These are phyloP conservation scores for Knipowitschia caucasica DNA, from an alignment of 2,797 vertebrate genomes.

Conservation along the genomic window DNA sequence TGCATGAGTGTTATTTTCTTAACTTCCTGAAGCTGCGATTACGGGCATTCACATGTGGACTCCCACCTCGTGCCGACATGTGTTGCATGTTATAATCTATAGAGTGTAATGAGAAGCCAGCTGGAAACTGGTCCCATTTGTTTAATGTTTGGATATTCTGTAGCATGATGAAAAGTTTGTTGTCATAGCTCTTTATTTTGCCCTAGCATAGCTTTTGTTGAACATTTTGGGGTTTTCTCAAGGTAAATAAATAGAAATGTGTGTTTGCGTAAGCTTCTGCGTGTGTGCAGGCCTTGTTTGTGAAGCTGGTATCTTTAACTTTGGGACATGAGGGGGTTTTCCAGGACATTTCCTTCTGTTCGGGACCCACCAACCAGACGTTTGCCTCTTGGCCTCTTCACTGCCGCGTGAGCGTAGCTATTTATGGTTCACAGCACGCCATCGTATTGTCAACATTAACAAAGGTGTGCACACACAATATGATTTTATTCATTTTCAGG, in stretches of 20 bases:
- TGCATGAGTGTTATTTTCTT: neutral
- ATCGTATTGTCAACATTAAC: no score
- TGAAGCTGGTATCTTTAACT: conserved; percentile 26
- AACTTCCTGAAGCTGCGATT: conserved; percentile 8
- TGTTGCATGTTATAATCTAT: conserved; percentile 19
- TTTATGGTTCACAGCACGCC: no score
- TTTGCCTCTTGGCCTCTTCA: conserved; percentile 47
- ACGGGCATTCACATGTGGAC: conserved; percentile 2
- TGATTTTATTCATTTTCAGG: no score
- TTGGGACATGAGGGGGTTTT: conserved; percentile 50
- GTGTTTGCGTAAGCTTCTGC: conserved; percentile 57
- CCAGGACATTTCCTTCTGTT: conserved; percentile 36
- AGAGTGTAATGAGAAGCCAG: conserved; percentile 34
- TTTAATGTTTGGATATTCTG: conserved; percentile 49
- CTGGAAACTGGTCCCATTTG: conserved; percentile 43
- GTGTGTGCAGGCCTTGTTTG: conserved; percentile 39
- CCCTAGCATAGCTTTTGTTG: conserved; percentile 56
- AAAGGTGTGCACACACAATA: no score
- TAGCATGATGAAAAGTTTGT: conserved; percentile 56
- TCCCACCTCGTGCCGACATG: conserved; percentile 15
- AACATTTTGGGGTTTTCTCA: conserved; percentile 61
- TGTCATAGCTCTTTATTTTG: conserved; percentile 44
- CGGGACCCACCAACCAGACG: conserved; percentile 28
- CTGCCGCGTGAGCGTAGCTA: no score
- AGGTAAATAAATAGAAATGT: conserved; percentile 62